Base-by-base conservation (phyloP, 2,888 invertebrate species). In the Amphipyra berbera region DNA sequence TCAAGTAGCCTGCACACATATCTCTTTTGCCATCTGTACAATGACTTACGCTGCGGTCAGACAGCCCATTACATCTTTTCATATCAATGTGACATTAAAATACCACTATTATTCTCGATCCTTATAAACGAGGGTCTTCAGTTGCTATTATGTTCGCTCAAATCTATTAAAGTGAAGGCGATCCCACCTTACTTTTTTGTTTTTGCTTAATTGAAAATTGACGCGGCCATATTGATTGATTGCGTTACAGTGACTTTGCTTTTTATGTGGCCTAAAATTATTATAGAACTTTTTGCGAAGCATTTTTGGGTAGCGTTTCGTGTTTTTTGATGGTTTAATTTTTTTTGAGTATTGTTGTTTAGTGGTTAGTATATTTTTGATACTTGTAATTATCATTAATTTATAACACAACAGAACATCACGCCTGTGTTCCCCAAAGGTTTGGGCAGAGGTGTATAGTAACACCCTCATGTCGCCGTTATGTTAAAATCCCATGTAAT, bases 181-280 rank as follows among this genome's bases (percentile, higher is more conserved):
- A 15, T 12, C 54, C 27, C 37, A 49, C 63, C 63, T 58, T 37
- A 57, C 46, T 73, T 66, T n/a, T 80, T 79, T 79, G 82, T 79
- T 82, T 72, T 73, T 66, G 67, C 76, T 79, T 82, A 83, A 83
- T 83, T 83, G 80, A 79, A 82, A 83, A 77, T 73, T 79, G 83
- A 82, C 83, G 82, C 71, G 41, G 67, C 69, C 57, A 54, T 54
- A 81, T 72, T 83, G 82, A 83, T 83, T 80, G 78, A 83, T 82
- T 61, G 58, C 59, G 15, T 41, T 10, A 27, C 58, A 73, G 72
- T 83, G 83, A 83, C 75, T 69, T 48, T 13, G 66, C 60, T 45
- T 42, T 79, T 76, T 47, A 21, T 21, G 6, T 52, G n/a, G 2
- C 12, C 27, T 38, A 9, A 46, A 61, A 61, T 64, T 46, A 12